phyloP scores from a whole-genome alignment of 2,797 vertebrate species.

The Protonibea diacanthus region DNA sequence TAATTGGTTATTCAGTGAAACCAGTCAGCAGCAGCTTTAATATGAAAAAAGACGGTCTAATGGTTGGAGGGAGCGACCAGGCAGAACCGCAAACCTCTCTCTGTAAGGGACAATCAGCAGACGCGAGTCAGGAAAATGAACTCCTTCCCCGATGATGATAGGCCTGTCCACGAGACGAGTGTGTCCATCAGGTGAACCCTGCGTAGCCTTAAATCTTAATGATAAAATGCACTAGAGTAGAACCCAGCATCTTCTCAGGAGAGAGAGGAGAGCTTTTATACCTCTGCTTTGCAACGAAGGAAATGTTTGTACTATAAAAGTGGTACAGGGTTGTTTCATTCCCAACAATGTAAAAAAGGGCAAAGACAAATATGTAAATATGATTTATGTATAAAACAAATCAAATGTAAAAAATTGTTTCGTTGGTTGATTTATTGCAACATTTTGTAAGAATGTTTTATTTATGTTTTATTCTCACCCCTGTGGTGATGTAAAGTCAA shows the following conservation, averaged over 20 bases:
- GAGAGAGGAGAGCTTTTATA: slow-evolving; percentile 75
- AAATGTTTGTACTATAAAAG: slow-evolving; percentile 75
- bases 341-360: slow-evolving; percentile 83
- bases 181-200: slow-evolving; percentile 70
- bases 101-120: slow-evolving; percentile 75
- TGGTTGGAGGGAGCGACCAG: slow-evolving; percentile 29
- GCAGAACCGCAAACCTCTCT: slow-evolving; percentile 51
- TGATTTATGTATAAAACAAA: slow-evolving; percentile 84
- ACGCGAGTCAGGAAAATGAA: slow-evolving; percentile 58
- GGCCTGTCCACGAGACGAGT: slow-evolving; percentile 59
- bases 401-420: slow-evolving; percentile 88
- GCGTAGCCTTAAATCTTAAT: slow-evolving; percentile 82
- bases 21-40: slow-evolving; percentile 72
- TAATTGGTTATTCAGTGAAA: slow-evolving; percentile 73
- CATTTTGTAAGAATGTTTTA: slow-evolving; percentile 94
- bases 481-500: slow-evolving; percentile 86
- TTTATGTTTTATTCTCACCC: slow-evolving; percentile 92
- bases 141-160: slow-evolving; percentile 59
- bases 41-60: slow-evolving; percentile 16
- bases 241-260: slow-evolving; percentile 83
- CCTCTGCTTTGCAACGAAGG: slow-evolving; percentile 83
- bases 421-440: slow-evolving; percentile 86
- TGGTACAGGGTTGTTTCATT: slow-evolving; percentile 79
- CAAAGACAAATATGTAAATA: slow-evolving; percentile 85
- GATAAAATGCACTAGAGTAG: slow-evolving; percentile 85